Conservation (phyloP, 2,113 vertebrate species). For the Solea senegalensis region DNA sequence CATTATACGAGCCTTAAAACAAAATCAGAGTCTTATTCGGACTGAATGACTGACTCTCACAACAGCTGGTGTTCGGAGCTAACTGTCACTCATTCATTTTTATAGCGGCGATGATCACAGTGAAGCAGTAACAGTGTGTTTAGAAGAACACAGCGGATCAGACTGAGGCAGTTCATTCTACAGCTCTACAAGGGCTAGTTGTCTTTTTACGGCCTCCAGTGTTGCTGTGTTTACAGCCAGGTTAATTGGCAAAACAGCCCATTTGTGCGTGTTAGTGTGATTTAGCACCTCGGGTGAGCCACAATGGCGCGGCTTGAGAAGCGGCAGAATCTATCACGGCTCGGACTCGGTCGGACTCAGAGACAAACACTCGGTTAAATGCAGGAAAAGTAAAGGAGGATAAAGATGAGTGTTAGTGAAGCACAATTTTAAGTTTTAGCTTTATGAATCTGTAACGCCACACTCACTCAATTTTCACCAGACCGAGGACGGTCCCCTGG, state of each 20-base stretch:
- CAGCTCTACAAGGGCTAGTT: constrained; percentile 28
- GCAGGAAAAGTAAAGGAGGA: too few species aligned
- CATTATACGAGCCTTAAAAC: constrained; percentile 23
- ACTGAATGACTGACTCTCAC: constrained; percentile 46
- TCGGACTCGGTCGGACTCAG: neutral
- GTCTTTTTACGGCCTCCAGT: constrained; percentile 30
- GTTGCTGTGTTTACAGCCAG: constrained; percentile 28
- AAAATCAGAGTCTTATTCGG: constrained; percentile 33
- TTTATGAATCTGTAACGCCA: too few species aligned
- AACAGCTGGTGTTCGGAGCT: constrained; percentile 24
- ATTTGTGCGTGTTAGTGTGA: constrained; percentile 10
- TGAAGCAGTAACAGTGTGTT: constrained; percentile 21
- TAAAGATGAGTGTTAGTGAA: too few species aligned
- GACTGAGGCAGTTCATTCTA: constrained; percentile 8
- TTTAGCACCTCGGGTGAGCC: constrained; percentile 4
- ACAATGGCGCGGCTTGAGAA: neutral
- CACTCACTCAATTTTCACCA: too few species aligned
- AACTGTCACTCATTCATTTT: constrained; percentile 42
- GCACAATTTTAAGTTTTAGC: too few species aligned
- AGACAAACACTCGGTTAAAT: too few species aligned
- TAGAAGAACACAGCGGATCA: constrained; percentile 7
- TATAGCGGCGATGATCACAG: constrained; percentile 37
- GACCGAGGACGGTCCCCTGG: too few species aligned
- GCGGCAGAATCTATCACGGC: neutral
- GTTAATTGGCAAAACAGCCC: constrained; percentile 41